Conservation (phyloP, 2,113 vertebrate genomes). For the Diphyllodes magnificus region DNA sequence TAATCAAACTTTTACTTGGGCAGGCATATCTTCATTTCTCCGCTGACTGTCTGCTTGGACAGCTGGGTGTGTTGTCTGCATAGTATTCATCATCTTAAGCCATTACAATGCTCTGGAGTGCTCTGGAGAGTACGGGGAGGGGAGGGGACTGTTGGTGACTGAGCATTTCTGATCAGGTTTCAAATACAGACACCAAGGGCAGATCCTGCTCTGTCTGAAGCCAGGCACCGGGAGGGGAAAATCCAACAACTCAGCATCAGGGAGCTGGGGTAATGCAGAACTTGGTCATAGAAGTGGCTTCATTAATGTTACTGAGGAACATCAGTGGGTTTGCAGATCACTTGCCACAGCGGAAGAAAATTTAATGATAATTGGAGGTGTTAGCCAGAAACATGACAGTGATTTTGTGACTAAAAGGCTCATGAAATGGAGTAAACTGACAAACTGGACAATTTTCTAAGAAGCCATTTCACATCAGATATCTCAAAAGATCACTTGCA, state of each 20-base stretch:
- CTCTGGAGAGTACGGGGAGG: not conserved
- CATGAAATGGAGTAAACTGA: not conserved
- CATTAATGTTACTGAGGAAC: not conserved
- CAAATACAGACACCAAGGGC: not conserved
- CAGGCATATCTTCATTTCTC: conserved; percentile 61
- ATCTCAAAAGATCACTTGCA: not conserved
- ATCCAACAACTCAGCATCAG: not conserved
- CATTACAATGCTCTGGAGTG: conserved; percentile 32
- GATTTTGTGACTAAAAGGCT: not conserved
- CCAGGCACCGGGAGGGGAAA: not conserved
- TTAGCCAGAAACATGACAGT: not conserved
- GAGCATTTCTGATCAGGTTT: not conserved
- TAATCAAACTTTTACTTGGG: conserved; percentile 71
- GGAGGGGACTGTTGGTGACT: not conserved
- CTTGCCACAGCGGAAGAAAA: not conserved
- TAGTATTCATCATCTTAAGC: conserved; percentile 43
- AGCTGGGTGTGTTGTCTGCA: conserved; percentile 53
- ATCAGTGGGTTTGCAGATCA: not conserved
- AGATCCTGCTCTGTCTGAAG: not conserved
- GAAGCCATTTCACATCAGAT: not conserved
- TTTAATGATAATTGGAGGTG: not conserved
- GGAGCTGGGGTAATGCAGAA: not conserved
- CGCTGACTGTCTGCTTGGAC: conserved; percentile 26
- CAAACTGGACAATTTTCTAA: not conserved
- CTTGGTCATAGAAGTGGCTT: not conserved